Percentiles rank a stretch among this genome's conserved stretches.
Evolutionary conservation across 1,140 invertebrate genomes (phyloP).

Genomic region (Calosoma granatense): DNA sequence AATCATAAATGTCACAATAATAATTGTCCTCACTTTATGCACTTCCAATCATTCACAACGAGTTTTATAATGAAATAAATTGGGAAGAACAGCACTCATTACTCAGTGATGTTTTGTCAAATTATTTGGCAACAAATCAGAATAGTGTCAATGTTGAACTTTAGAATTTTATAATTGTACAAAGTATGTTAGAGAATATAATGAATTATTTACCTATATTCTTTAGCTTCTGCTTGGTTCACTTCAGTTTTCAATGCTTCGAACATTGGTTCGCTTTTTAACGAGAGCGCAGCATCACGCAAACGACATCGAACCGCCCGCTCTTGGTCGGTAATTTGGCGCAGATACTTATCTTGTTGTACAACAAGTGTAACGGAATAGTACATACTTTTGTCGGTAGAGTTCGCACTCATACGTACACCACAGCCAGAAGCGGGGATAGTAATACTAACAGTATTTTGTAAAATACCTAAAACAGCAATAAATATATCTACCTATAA

Average conservation of each 20-base stretch:
- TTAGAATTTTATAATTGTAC: too few species aligned
- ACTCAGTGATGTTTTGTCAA: too few species aligned
- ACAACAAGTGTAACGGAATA: slow-evolving; percentile 54
- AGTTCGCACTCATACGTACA: slow-evolving; percentile 40
- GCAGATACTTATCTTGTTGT: slow-evolving; percentile 58
- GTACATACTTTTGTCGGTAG: slow-evolving; percentile 39
- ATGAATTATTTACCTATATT: slow-evolving; percentile 11
- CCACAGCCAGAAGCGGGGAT: slow-evolving; percentile 55
- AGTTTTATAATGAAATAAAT: too few species aligned
- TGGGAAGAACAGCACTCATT: too few species aligned
- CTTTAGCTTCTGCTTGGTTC: slow-evolving; percentile 8
- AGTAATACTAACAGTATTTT: slow-evolving; percentile 39
- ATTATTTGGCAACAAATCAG: too few species aligned
- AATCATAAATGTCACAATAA: not conserved
- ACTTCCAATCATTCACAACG: too few species aligned
- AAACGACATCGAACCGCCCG: slow-evolving; percentile 43
- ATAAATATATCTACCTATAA: slow-evolving; percentile 10
- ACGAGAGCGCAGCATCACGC: slow-evolving; percentile 23
- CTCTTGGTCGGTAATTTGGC: slow-evolving; percentile 58
- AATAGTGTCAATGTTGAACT: too few species aligned
- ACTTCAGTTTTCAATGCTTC: slow-evolving; percentile 22
- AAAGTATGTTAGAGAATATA: too few species aligned
- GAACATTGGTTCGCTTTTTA: slow-evolving; percentile 25
- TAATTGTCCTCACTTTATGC: too few species aligned
- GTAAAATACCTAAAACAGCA: slow-evolving; percentile 31